Evolutionary conservation across 2,113 vertebrate genomes (phyloP), one percentile per base, ranked within the genome.

Genomic region (Malaclemys terrapin): DNA sequence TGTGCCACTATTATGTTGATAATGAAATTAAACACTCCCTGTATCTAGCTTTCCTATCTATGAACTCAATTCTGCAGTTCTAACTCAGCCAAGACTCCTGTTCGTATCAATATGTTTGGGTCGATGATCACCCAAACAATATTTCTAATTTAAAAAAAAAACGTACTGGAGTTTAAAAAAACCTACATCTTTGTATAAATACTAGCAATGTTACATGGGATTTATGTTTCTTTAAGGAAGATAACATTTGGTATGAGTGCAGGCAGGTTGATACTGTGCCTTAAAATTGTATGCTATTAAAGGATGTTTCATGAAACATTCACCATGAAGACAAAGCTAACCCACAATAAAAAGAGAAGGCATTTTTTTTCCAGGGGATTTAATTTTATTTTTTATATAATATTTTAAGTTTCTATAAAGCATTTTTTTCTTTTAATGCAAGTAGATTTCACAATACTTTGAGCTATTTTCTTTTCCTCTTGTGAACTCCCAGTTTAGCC

Each of bases 21-120:
- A 85, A 91, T 91, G 90, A 91, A 89, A 93, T 94, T 93, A 90
- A 95, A 94, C 52, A 95, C 94, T 65, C 82, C 82, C 59, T 62
- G 62, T 3, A 93, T 91, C 90, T 89, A 95, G 91, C 87, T 79
- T 89, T 59, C 90, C 85, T 80, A 87, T 72, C 0, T 42, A 96
- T 78, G 42, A 96, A 82, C 87, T 89, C 54, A 76, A 52, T 90
- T 86, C 91, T 90, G 91, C 82, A 91, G 52, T 90, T 76, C 47
- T 91, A 72, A 93, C 14, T 4, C 91, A 94, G 90, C 80, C 91
- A 92, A 91, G 80, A 53, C 80, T 85, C 87, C 52, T 82, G 93
- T 95, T 96, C 79, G 45, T 89, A 95, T 22, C 5, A 1, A 84
- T 95, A 45, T 53, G 50, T 90, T 95, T 95, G 31, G 42, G 82